A percentile compares a stretch with the other conserved stretches of the same genome.
These are phyloP conservation scores for Fratercula arctica DNA, from an alignment of 2,797 vertebrate genomes.

Conservation along the genomic window DNA sequence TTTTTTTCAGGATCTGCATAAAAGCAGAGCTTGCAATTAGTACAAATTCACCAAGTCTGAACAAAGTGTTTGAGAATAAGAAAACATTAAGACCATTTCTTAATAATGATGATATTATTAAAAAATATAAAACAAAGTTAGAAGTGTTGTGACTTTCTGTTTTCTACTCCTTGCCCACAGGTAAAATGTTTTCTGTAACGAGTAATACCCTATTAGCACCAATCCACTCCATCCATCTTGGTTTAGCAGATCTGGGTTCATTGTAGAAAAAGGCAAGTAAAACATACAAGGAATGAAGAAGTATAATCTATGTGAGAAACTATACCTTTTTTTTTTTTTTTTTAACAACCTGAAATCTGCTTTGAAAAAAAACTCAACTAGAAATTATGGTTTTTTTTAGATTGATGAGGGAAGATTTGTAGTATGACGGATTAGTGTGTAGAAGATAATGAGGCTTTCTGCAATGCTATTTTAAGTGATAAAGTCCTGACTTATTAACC, in stretches of 20 bases:
- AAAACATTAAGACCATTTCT: not conserved
- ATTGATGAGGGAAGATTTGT: constrained; percentile 3
- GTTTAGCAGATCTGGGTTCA: not conserved
- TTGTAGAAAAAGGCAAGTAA: not conserved
- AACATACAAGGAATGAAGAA: not conserved
- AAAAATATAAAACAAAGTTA: not conserved
- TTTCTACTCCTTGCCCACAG: not conserved
- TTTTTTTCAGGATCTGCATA: not conserved
- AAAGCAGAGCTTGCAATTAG: not conserved
- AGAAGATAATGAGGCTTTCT: constrained; percentile 53
- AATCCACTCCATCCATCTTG: not conserved
- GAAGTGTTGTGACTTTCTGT: not conserved
- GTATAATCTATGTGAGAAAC: not conserved
- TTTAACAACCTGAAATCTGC: not conserved
- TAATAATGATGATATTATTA: not conserved
- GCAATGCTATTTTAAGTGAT: constrained; percentile 22
- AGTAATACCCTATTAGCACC: not conserved
- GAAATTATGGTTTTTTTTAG: not conserved
- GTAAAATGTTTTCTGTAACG: not conserved
- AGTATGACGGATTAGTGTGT: constrained; percentile 10
- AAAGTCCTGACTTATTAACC: constrained; percentile 44
- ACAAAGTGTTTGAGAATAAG: not conserved
- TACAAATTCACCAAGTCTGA: not conserved
- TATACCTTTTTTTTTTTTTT: not conserved
- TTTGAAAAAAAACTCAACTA: not conserved